A percentile compares a stretch with the other conserved stretches of the same genome.
Conservation (phyloP, 64 coral and sea anemone genomes). For the Actinia tenebrosa region DNA sequence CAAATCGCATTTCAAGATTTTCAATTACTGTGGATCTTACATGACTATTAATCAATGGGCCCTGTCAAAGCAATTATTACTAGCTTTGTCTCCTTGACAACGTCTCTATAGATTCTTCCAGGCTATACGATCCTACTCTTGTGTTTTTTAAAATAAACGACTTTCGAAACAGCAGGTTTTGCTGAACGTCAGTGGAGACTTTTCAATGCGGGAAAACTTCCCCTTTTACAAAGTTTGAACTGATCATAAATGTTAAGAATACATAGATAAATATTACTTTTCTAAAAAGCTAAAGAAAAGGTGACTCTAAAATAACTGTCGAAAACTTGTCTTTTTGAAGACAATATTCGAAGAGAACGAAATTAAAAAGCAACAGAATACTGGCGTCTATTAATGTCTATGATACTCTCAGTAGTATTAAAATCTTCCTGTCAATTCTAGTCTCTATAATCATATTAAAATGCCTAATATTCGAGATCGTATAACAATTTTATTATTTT, state of each 20-base stretch:
- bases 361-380: neutral
- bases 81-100: neutral
- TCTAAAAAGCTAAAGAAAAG: too few species aligned
- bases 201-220: too few species aligned
- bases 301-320: neutral
- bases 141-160: neutral
- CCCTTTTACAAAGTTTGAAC: too few species aligned
- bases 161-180: too few species aligned
- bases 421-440: too few species aligned
- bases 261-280: too few species aligned
- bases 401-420: neutral
- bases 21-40: neutral
- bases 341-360: neutral
- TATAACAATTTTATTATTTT: too few species aligned
- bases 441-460: too few species aligned
- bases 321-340: neutral
- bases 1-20: constrained; percentile 8
- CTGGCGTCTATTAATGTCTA: neutral
- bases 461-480: too few species aligned
- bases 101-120: neutral
- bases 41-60: neutral
- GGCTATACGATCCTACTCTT: neutral
- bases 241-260: too few species aligned
- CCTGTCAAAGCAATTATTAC: neutral
- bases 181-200: too few species aligned